Conservation (phyloP, 2,797 vertebrate species). For the Fundulus diaphanus region DNA sequence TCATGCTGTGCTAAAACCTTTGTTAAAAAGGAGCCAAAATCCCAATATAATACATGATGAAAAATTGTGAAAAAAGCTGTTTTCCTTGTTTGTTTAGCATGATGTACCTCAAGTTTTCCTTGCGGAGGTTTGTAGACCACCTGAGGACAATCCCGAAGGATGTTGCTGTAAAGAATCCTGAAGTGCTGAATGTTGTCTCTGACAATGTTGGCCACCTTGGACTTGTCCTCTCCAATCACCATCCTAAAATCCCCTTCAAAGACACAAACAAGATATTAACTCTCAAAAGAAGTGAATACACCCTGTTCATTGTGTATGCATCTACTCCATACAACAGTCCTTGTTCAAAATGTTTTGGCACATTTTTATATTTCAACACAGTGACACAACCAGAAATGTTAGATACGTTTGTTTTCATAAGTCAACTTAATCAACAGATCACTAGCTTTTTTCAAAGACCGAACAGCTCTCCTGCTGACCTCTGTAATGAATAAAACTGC, state of each 20-base stretch:
- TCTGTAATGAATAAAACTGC: background rate
- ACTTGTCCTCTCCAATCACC: slow-evolving; percentile 93
- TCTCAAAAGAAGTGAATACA: background rate
- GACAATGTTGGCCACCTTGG: slow-evolving; percentile 93
- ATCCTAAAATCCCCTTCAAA: slow-evolving; percentile 93
- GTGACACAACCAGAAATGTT: background rate
- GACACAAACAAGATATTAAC: slow-evolving; percentile 6
- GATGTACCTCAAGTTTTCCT: slow-evolving; percentile 90
- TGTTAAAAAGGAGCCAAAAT: background rate
- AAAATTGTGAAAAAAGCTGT: background rate
- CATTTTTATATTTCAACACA: background rate
- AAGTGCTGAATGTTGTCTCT: slow-evolving; percentile 90
- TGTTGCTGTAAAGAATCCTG: slow-evolving; percentile 87
- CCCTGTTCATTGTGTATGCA: background rate
- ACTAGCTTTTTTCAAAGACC: background rate
- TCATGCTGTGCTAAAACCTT: background rate
- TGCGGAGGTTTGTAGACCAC: slow-evolving; percentile 92
- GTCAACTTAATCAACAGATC: background rate
- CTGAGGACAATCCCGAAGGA: slow-evolving; percentile 91
- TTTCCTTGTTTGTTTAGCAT: background rate
- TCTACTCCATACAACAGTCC: background rate
- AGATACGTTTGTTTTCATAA: background rate
- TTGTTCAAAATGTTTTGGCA: background rate
- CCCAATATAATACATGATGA: background rate
- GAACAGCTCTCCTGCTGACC: background rate